Base-by-base conservation (phyloP, 35 echinoderm and acorn worm genomes). In the Heliocidaris tuberculata region DNA sequence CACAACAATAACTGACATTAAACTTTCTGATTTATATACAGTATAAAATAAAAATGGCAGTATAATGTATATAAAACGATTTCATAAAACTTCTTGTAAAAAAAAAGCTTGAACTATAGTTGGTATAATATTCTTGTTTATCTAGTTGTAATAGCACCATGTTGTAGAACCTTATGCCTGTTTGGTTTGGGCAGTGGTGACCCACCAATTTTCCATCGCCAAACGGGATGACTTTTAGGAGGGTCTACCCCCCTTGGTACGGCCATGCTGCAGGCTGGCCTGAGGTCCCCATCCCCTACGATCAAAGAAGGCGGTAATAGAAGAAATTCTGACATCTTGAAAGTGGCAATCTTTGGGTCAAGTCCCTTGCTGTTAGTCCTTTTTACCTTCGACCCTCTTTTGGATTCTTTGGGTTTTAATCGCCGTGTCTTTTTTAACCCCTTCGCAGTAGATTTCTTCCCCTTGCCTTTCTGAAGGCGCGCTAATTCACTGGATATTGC, bases 141-240 rank as follows among this genome's bases (percentile, higher is more conserved):
- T 8, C 65, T 78, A 0, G 65, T 19, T 27, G 65, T 78, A 78
- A 78, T 78, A 78, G 21, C 65, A 78, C 65, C 65, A n/a, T 78
- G 65, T 78, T 21, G 65, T 78, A 78, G 19, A 78, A 9, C 21
- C 29, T 93, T 93, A 30, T 59, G 91, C 50, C 48, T 15, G 11
- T 13, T 32, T 59, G 91, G 91, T 93, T 59, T 93, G 4, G 94
- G 95, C 50, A 97, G 87, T 9, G 96, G 96, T 12, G 85, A 78
- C 11, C 92, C 95, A 47, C 96, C 96, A 3, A 97, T 49, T 94
- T 92, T 95, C 96, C 96, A 97, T 13, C 90, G 49, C 96, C 96
- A 97, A 24, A 97, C 88, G 8, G 96, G 96, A 56, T 97, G 96
- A 32, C 88, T 48, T 86, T 95, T 97, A 13, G 94, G 85, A 35